Evolutionary conservation across 2,888 invertebrate genomes (phyloP).

Genomic region (Dynastes tityus): DNA sequence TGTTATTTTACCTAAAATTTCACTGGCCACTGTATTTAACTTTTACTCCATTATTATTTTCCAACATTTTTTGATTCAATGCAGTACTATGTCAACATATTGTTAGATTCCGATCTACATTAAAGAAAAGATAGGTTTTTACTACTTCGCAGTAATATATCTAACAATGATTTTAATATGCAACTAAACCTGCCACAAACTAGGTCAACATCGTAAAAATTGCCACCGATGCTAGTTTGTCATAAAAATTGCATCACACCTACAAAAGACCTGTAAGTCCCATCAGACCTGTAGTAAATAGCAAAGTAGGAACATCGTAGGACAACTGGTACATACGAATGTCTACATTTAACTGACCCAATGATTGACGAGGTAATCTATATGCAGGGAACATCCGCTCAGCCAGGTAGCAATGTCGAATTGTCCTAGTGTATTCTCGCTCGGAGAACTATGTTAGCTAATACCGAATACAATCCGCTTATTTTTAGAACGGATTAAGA

Average conservation of each 20-base stretch:
- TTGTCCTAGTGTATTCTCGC: background rate
- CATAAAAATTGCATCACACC: conserved; percentile 21
- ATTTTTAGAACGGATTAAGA: conserved; percentile 35
- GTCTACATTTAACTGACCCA: conserved; percentile 6
- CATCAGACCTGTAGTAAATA: conserved; percentile 1
- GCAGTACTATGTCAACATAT: too few species aligned
- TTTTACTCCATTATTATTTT: too few species aligned
- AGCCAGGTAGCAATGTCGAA: conserved; percentile 11
- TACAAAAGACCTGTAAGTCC: background rate
- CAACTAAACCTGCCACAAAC: background rate
- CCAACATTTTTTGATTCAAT: too few species aligned
- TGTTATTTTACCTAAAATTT: too few species aligned
- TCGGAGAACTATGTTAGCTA: background rate
- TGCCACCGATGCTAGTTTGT: background rate
- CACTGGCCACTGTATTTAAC: too few species aligned
- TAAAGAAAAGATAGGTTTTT: too few species aligned
- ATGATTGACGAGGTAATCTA: conserved; percentile 17
- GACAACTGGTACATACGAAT: conserved; percentile 15
- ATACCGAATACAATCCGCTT: conserved; percentile 4
- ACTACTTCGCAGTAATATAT: too few species aligned
- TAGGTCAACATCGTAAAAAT: conserved; percentile 11
- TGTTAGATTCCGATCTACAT: too few species aligned
- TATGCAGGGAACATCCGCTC: conserved; percentile 22
- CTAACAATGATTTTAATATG: background rate
- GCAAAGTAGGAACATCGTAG: conserved; percentile 13